Base-by-base conservation (phyloP, 2,888 invertebrate species). In the Darwinula stevensoni region DNA sequence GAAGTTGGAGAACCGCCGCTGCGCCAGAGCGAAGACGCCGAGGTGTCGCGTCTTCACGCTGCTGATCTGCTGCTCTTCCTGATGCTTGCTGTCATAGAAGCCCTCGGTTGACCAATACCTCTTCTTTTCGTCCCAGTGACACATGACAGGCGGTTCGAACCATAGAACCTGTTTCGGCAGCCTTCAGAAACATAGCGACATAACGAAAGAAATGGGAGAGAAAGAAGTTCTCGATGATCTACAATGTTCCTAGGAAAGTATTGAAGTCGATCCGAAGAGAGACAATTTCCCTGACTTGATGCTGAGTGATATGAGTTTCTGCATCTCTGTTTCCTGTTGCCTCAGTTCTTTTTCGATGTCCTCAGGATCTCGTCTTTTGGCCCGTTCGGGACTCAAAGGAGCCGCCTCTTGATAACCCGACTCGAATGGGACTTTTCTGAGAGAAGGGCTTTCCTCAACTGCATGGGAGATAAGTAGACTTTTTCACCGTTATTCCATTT, bases 11-110 rank as follows among this genome's bases (percentile, higher is more conserved):
- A 71, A 76, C 32, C 65, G 61, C 35, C 66, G 60, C 0, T 65
- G 56, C 0, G 72, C 75, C 36, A 80, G 59, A 0, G 69, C 76
- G 36, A 70, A 67, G 1, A 64, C 63, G 45, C 64, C 63, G 39
- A 71, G 56, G 33, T 63, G 59, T 0, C 72, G 71, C 0, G 68
- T 68, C 32, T 74, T 56, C 43, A 78, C 76, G 38, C 11, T 35
- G 35, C 33, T 18, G 4, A 16, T 33, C 18, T 29, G 32, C 16
- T 75, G 73, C 43, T 78, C 76, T 46, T 80, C 80, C 45, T 75
- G 75, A 44, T 68, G 78, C 47, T 75, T 74, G 35, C 64, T 59
- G 39, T 74, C 74, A 42, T 73, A 70, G 4, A 73, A 58, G 41
- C 68, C 66, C 40, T 66, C 62, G 14, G 59, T 63, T 2, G 67